These are phyloP conservation scores for Lysiphlebus fabarum DNA, from an alignment of 1,140 invertebrate genomes.

Conservation along the genomic window DNA sequence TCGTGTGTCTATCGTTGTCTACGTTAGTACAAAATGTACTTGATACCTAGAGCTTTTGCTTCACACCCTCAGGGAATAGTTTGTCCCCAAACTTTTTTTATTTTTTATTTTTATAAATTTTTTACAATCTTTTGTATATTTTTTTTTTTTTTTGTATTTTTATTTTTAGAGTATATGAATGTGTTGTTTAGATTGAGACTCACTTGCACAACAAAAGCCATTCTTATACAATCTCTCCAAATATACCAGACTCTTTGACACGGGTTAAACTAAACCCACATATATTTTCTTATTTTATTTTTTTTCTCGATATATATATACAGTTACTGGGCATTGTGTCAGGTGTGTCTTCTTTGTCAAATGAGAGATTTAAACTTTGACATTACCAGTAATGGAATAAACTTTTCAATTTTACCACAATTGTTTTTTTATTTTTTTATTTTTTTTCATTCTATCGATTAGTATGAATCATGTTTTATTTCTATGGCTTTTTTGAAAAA, in stretches of 20 bases:
- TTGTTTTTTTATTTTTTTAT: background rate
- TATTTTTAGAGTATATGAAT: too few species aligned
- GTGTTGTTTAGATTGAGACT: conserved; percentile 13
- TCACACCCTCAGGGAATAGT: too few species aligned
- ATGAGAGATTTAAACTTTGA: conserved; percentile 1
- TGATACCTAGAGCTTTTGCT: too few species aligned
- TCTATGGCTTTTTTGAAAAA: too few species aligned
- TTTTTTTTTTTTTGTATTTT: too few species aligned
- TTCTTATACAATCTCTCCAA: background rate
- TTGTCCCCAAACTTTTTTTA: too few species aligned
- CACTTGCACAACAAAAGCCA: conserved; percentile 1
- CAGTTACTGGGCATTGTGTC: background rate
- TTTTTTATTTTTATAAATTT: too few species aligned
- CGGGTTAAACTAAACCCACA: conserved; percentile 12
- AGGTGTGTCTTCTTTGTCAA: background rate
- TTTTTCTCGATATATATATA: conserved; percentile 4
- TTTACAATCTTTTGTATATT: too few species aligned
- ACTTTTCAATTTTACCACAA: background rate
- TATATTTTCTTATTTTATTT: too few species aligned
- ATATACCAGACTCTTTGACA: conserved; percentile 4
- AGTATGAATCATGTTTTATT: background rate
- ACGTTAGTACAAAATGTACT: too few species aligned
- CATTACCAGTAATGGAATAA: background rate
- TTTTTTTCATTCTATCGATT: background rate
- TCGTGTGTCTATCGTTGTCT: too few species aligned